Base-by-base conservation (phyloP, 2,113 vertebrate genomes). In the Pipa parva region DNA sequence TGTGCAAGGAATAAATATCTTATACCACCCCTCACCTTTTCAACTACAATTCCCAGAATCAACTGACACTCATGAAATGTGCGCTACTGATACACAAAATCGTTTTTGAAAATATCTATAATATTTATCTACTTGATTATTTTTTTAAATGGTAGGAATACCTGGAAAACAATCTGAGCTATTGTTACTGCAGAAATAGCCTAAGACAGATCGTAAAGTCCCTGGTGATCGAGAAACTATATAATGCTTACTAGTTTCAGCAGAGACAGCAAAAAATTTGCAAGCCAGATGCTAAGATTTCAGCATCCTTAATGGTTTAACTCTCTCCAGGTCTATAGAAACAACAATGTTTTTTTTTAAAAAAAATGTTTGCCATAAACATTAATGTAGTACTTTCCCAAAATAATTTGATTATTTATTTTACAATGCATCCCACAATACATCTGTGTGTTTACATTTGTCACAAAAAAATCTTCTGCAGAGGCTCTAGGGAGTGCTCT, bases 101-200 rank as follows among this genome's bases (percentile, higher is more conserved):
- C n/a, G n/a, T n/a, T 75, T 81, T 74, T 70, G 72, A 74, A 73
- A 71, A 27, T 75, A 49, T 74, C 71, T 73, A 63, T 73, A 73
- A 64, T 71, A 69, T 74, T 79, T 76, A 81, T 77, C 61, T 78
- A 28, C 77, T 83, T 79, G 72, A 42, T 61, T 10, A 76, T 72
- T 12, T 56, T 25, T 70, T 71, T 71, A 58, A 81, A 75, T 75
- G 79, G 39, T 70, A 68, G 63, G 80, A 75, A 77, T 78, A 5
- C 8, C 24, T 1, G 63, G 52, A 62, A 79, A 77, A 54, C 72
- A 77, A 76, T 71, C 71, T 66, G 79, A 82, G 72, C 83, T 84
- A 85, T 75, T 85, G 78, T 83, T 84, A 80, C 71, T 74, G 75
- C 78, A 81, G 77, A 86, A 81, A 87, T 76, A 84, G 78, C 74